A percentile compares a stretch with the other conserved stretches of the same genome.
phyloP scores from a whole-genome alignment of 2,113 vertebrate genomes.

The Leptodactylus fuscus region DNA sequence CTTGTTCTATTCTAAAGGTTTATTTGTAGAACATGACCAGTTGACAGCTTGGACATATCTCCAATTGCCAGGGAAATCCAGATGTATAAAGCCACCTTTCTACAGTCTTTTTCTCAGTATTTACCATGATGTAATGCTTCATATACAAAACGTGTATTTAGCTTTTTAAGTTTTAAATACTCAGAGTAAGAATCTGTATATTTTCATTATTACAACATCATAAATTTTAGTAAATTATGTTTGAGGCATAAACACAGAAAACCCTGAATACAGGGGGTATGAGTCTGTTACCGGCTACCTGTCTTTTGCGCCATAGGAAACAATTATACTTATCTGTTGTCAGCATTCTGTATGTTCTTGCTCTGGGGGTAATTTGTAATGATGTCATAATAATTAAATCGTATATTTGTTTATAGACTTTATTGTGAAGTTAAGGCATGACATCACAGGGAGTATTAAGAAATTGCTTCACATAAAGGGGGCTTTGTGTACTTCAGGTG shows the following conservation, averaged over 20 bases:
- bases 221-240: constrained; percentile 7
- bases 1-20: neutral
- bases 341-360: neutral
- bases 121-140: constrained; percentile 12
- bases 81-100: neutral
- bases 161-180: neutral
- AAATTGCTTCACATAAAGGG: neutral
- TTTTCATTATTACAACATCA: constrained; percentile 39
- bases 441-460: constrained; percentile 14
- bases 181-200: constrained; percentile 13
- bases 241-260: constrained; percentile 20
- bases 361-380: constrained; percentile 16
- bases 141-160: constrained; percentile 4
- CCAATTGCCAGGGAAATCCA: neutral
- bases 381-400: constrained; percentile 32
- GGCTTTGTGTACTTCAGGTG: constrained; percentile 5
- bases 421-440: constrained; percentile 30
- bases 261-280: neutral
- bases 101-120: neutral
- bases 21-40: neutral
- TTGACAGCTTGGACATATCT: constrained; percentile 12
- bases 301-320: constrained; percentile 5
- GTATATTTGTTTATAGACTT: constrained; percentile 30
- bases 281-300: neutral
- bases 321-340: constrained; percentile 41